phyloP scores from a whole-genome alignment of 2,113 vertebrate species.

The Catharus fuscescens region DNA sequence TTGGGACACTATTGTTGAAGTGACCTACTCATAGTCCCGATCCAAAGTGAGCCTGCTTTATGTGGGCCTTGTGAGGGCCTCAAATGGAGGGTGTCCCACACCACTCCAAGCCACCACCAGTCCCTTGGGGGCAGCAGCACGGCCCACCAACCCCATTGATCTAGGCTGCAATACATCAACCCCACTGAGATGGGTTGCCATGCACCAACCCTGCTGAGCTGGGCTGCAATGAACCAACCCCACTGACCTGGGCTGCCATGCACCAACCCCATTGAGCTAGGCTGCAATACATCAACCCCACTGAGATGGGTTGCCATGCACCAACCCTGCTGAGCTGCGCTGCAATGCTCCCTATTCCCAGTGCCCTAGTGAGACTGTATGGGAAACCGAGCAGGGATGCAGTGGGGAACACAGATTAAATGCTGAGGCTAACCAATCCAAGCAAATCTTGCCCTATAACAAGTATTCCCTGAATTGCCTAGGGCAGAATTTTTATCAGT shows the following conservation, averaged over 20 bases:
- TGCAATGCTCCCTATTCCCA: background rate
- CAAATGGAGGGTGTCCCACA: background rate
- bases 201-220: too few relatives aligned
- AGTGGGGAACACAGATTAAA: fast-evolving
- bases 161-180: too few relatives aligned
- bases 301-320: too few relatives aligned
- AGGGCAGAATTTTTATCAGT: background rate
- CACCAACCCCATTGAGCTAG: too few relatives aligned
- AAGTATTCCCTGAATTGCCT: background rate
- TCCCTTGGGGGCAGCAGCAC: background rate
- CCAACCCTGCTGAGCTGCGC: fast-evolving
- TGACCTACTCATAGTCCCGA: background rate
- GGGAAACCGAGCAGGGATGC: background rate
- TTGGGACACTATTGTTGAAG: background rate
- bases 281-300: too few relatives aligned
- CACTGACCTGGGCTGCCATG: too few relatives aligned
- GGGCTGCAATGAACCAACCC: too few relatives aligned
- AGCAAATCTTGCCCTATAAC: background rate
- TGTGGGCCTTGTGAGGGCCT: background rate
- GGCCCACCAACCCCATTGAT: fast-evolving
- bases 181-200: too few relatives aligned
- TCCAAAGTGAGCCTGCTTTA: background rate
- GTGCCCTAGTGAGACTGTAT: fast-evolving
- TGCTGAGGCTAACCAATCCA: background rate
- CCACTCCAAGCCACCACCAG: background rate